phyloP scores from a whole-genome alignment of 1,140 invertebrate genomes.

The Drosophila tristis region DNA sequence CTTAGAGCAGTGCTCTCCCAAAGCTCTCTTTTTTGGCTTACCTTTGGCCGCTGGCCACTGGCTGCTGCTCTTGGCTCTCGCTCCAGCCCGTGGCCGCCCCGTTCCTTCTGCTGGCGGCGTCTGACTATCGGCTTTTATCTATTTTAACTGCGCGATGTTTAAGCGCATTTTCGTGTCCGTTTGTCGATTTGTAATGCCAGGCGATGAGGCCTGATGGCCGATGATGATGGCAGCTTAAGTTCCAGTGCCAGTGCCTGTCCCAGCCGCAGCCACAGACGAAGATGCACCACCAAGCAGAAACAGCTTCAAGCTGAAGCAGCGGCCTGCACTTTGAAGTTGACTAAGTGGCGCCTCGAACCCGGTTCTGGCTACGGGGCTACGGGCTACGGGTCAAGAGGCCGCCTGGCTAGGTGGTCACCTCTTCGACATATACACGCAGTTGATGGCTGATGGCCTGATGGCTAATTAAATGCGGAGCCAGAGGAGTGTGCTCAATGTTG shows the following conservation, averaged over 20 bases:
- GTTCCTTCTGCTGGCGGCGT: constrained; percentile 52
- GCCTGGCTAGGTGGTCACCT: constrained; percentile 64
- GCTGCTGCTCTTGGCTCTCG: constrained; percentile 1
- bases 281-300: constrained; percentile 22
- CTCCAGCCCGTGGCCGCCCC: too few species aligned
- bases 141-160: constrained; percentile 82
- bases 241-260: neutral
- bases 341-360: constrained; percentile 70
- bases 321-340: constrained; percentile 73
- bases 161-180: constrained; percentile 84
- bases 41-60: neutral
- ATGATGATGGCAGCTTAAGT: constrained; percentile 59
- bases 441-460: constrained; percentile 41
- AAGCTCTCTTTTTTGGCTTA: constrained; percentile 4
- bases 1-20: constrained; percentile 20
- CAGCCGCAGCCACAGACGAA: constrained; percentile 6
- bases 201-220: constrained; percentile 26
- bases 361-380: constrained; percentile 12
- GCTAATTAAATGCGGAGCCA: constrained; percentile 70
- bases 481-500: constrained; percentile 30
- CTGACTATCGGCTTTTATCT: constrained; percentile 81
- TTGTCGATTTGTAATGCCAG: constrained; percentile 83
- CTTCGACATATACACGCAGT: neutral
- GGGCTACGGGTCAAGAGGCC: constrained; percentile 67
- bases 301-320: constrained; percentile 23